phyloP scores from a whole-genome alignment of 2,888 invertebrate genomes.

The Aphidius colemani region DNA sequence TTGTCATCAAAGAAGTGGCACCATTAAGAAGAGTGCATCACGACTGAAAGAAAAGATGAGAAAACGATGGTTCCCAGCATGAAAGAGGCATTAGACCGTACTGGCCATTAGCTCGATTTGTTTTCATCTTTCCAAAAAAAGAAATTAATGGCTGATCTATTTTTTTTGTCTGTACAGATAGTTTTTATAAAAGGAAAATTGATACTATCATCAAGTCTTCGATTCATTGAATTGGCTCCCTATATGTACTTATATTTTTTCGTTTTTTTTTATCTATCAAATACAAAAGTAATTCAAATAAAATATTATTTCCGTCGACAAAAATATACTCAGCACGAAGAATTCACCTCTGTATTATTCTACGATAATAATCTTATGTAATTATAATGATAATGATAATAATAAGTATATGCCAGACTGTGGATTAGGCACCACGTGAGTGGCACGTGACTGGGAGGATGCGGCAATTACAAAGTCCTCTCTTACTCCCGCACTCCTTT shows the following conservation, averaged over 20 bases:
- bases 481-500: conserved; percentile 40
- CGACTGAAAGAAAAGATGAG: conserved; percentile 38
- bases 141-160: conserved; percentile 57
- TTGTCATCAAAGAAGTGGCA: conserved; percentile 59
- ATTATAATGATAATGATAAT: conserved; percentile 1
- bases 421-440: conserved; percentile 50
- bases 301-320: background rate
- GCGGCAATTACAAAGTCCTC: conserved; percentile 51
- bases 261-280: conserved; percentile 17
- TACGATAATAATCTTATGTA: conserved; percentile 14
- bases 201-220: no score
- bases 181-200: conserved; percentile 29
- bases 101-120: conserved; percentile 55
- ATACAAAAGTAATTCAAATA: background rate
- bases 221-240: background rate
- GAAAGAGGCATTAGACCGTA: conserved; percentile 57
- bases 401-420: background rate
- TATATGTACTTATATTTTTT: conserved; percentile 31
- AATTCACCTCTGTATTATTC: conserved; percentile 10
- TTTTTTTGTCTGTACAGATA: conserved; percentile 22
- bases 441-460: conserved; percentile 56
- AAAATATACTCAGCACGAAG: background rate
- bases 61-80: conserved; percentile 48
- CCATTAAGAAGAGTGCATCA: conserved; percentile 54
- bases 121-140: conserved; percentile 22